Base-by-base conservation (phyloP, 2,113 vertebrate species). In the Platysternon megacephalum region DNA sequence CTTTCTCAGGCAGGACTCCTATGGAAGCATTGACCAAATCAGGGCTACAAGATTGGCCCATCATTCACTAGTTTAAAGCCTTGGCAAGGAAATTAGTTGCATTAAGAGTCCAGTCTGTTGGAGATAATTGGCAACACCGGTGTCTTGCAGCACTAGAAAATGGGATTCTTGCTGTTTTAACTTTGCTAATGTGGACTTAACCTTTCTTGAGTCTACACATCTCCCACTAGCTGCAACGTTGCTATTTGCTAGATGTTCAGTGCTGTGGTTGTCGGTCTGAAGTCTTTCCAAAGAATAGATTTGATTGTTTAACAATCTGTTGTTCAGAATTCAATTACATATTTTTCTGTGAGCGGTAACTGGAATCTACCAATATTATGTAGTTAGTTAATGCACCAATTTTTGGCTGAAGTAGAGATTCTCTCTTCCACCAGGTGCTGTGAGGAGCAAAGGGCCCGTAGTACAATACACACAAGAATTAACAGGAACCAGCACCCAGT, bases 391-490 rank as follows among this genome's bases (percentile, higher is more conserved):
- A 0, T 1, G 6, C 79, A 4, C 1, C 39, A 3, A n/a, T 1
- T 2, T 42, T 39, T 1, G 51, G 19, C 3, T 8, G 35, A 4
- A 1, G 11, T 0, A 28, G 61, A 2, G 42, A 1, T 28, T 84
- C 42, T 4, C 24, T 46, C 80, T 81, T 68, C 32, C 53, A 0
- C 74, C 72, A 99, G 99, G 99, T 85, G 99, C 99, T 2, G 95
- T 99, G 86, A 98, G 99, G 96, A 99, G 98, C 93, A 99, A 99
- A 97, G 99, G 99, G 2, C 99, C 99, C 0, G 99, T 99, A 1
- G 99, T 99, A 1, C 99, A 99, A 49, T 99, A 99, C 86, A 99
- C 99, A 0, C 99, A 99, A 17, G 99, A 99, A 21, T 88, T 98
- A 1, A 97, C 95, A 0, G 97, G 97, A 22, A 86, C 97, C 56